Base-by-base conservation (phyloP, 2,888 invertebrate species). In the Catocala nupta region DNA sequence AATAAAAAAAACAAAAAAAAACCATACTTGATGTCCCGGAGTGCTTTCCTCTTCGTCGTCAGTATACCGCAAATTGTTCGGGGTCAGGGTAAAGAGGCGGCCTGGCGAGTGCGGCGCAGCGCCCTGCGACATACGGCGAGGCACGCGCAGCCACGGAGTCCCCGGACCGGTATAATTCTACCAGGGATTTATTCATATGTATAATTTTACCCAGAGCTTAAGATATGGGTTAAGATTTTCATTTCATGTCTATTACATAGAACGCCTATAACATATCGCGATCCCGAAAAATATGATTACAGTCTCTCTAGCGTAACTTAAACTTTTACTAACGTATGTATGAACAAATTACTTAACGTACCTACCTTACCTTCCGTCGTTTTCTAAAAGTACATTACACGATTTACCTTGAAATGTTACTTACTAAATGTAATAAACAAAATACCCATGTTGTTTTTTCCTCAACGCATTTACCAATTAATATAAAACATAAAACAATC, bases 41-140 rank as follows among this genome's bases (percentile, higher is more conserved):
- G 81, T 77, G 42, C 70, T 73, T 0, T 90, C 90, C 0, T 90
- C 90, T 5, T 91, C 90, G 8, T 89, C 90, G 47, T 89, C 88
- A 2, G 80, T 78, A 54, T 65, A 74, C 4, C 82, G 74, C 7
- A 63, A 11, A 12, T 43, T 11, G 11, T 25, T 16, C 5, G 34
- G 43, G 12, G 55, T 13, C 25, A 48, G 25, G 11, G 48, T 39
- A 34, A 33, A 13, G 2, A 33, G 12, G 5, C 50, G 42, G 11
- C 79, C 75, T 0, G 88, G 86, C 1, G 89, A 86, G 0, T 81
- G 71, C 0, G 85, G 83, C 2, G 82, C 75, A 0, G 73, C 73
- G 6, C 71, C 68, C 39, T 83, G 83, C 0, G 87, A 82, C 71
- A 75, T 68, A 2, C 85, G 84, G 0, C 83, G 82, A 3, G 84